phyloP scores from a whole-genome alignment of 1,140 invertebrate species.

The Tigriopus japonicus region DNA sequence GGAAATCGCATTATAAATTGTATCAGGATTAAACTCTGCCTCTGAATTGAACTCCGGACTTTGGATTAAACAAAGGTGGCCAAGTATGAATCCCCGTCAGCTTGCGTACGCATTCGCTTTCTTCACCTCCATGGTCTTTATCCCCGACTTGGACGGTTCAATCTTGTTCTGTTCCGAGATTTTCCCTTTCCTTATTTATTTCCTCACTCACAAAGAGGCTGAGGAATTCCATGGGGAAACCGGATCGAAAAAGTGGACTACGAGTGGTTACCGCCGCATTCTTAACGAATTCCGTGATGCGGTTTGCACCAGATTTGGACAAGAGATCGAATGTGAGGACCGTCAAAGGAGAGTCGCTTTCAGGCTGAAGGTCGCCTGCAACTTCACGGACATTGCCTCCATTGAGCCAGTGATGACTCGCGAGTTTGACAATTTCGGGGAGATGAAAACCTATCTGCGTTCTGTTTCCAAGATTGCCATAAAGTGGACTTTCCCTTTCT shows the following conservation, averaged over 20 bases:
- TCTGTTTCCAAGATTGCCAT: neutral
- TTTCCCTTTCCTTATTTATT: neutral
- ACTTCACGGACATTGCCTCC: neutral
- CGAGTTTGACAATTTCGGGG: neutral
- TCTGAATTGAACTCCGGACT: too few relatives aligned
- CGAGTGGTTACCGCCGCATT: neutral
- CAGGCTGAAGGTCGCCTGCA: neutral
- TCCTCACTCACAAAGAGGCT: neutral
- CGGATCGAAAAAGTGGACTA: neutral
- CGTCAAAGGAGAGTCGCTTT: neutral
- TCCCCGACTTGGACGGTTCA: neutral
- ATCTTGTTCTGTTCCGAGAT: neutral
- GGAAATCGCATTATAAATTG: too few relatives aligned
- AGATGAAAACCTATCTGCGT: neutral
- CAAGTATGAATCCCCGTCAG: neutral
- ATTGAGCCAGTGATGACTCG: neutral
- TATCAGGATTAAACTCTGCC: too few relatives aligned
- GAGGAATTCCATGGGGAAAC: neutral
- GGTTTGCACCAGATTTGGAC: neutral
- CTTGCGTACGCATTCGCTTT: neutral
- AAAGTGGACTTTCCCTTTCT: neutral
- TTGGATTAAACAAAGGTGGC: neutral
- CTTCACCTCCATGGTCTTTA: neutral
- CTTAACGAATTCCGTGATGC: neutral
- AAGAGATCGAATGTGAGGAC: neutral